phyloP scores from a whole-genome alignment of 2,888 invertebrate genomes.

The Sminthurides aquaticus region DNA sequence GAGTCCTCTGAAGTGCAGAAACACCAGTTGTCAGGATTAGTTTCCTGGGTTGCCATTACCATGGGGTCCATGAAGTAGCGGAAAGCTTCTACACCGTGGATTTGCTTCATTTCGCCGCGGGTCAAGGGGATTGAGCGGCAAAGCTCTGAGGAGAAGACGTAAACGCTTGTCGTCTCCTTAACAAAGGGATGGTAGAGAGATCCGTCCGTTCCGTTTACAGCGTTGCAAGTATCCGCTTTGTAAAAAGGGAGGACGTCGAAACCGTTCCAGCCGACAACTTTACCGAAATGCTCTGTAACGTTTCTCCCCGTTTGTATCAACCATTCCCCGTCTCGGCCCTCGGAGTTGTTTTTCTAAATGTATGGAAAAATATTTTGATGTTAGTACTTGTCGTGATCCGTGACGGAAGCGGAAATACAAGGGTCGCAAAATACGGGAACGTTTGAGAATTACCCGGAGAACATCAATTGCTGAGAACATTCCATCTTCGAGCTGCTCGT shows the following conservation, averaged over 20 bases:
- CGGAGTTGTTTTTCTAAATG: conserved; percentile 36
- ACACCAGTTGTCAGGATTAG: conserved; percentile 37
- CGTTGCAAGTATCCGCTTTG: conserved; percentile 44
- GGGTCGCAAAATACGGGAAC: not conserved
- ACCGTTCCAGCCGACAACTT: conserved; percentile 31
- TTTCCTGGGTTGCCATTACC: conserved; percentile 20
- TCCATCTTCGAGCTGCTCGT: conserved; percentile 19
- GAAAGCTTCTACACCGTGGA: conserved; percentile 28
- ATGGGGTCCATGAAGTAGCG: conserved; percentile 27
- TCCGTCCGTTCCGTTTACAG: conserved; percentile 40
- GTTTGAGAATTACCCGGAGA: conserved; percentile 13
- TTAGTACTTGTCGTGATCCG: not conserved
- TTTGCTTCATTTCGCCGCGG: conserved; percentile 19
- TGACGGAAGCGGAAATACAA: not conserved
- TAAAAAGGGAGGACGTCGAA: conserved; percentile 30
- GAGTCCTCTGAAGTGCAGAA: conserved; percentile 32
- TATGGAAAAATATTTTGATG: conserved; percentile 2
- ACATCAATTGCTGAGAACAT: conserved; percentile 20
- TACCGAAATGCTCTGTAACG: conserved; percentile 25
- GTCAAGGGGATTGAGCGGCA: conserved; percentile 44
- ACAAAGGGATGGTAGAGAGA: conserved; percentile 45
- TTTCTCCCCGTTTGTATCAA: conserved; percentile 34
- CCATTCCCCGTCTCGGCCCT: conserved; percentile 29
- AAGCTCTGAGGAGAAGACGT: conserved; percentile 45
- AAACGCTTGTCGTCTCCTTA: conserved; percentile 42